Base-by-base conservation (phyloP, 2,113 vertebrate genomes). In the Python bivittatus region DNA sequence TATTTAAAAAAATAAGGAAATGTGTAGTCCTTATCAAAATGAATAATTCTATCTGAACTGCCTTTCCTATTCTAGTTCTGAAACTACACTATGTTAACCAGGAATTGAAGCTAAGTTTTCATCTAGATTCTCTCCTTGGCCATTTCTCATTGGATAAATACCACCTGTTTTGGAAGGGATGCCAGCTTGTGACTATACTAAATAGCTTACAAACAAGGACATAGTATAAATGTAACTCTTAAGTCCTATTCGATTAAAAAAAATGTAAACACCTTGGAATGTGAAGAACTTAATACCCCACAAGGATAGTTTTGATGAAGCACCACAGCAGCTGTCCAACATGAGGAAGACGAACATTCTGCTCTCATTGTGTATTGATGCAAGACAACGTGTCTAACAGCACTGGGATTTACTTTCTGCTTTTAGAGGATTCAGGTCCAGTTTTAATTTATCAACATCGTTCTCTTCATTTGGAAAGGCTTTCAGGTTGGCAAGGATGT, bases 371-470 rank as follows among this genome's bases (percentile, higher is more conserved):
- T 9, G 1, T 87, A 84, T 87, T 84, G 86, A 64, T 56, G 91
- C 1, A 88, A 90, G 1, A 12, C 22, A n/a, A 23, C 0, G 92
- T n/a, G 9, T 96, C 98, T 98, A 99, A 97, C 99, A 99, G 95
- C 99, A 99, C 93, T 98, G 99, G 0, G 98, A 97, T 97, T 98
- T 99, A 97, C 97, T 98, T 96, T 99, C 98, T 54, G 98, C 98
- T 89, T 97, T 97, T 95, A 98, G 91, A 15, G 97, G 94, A 83
- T 98, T 97, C 95, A 98, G 96, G 91, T 98, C 97, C 97, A 99
- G 98, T 97, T 98, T 99, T 97, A 99, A 97, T 95, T 96, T 98
- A 91, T 98, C 98, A 84, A 95, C 96, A 61, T 99, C 98, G 86
- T 97, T 98, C 93, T 99, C 99, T 96, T 99, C 99, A 9, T 97